These are phyloP conservation scores for Basileuterus tristriatus DNA, from an alignment of 2,797 vertebrate species.

Conservation along the genomic window DNA sequence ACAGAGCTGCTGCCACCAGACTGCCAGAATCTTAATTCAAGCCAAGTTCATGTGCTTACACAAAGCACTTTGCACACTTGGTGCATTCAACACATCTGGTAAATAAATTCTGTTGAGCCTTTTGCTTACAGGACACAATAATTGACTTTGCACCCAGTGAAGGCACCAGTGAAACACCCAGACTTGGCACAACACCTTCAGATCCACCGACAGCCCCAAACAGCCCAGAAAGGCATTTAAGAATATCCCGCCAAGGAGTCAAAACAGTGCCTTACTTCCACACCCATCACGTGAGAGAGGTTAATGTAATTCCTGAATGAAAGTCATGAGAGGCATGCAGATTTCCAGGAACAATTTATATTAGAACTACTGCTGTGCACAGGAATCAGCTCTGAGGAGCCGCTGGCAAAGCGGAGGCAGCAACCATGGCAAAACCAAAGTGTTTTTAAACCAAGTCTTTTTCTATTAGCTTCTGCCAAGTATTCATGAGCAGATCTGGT, in stretches of 20 bases:
- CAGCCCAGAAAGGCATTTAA: not conserved
- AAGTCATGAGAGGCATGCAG: not conserved
- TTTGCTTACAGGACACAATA: rapidly evolving
- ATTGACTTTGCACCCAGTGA: not conserved
- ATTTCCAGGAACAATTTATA: not conserved
- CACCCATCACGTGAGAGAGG: not conserved
- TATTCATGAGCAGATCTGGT: not conserved
- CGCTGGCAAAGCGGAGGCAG: rapidly evolving
- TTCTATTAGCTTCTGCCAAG: not conserved
- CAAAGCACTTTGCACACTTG: not conserved
- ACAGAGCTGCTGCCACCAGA: not conserved
- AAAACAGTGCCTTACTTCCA: not conserved
- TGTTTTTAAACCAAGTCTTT: not conserved
- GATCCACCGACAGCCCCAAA: not conserved
- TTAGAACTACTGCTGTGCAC: not conserved
- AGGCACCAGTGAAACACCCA: not conserved
- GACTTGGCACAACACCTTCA: not conserved
- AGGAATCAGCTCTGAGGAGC: not conserved
- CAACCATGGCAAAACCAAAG: not conserved
- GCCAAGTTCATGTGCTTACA: not conserved
- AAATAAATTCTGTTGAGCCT: not conserved
- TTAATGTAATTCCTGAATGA: not conserved
- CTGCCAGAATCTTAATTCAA: not conserved
- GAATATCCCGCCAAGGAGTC: not conserved
- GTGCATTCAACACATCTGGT: not conserved